Percentiles rank a stretch among this genome's conserved stretches.
phyloP scores from a whole-genome alignment of 1,140 invertebrate species.

The Eriocheir sinensis region DNA sequence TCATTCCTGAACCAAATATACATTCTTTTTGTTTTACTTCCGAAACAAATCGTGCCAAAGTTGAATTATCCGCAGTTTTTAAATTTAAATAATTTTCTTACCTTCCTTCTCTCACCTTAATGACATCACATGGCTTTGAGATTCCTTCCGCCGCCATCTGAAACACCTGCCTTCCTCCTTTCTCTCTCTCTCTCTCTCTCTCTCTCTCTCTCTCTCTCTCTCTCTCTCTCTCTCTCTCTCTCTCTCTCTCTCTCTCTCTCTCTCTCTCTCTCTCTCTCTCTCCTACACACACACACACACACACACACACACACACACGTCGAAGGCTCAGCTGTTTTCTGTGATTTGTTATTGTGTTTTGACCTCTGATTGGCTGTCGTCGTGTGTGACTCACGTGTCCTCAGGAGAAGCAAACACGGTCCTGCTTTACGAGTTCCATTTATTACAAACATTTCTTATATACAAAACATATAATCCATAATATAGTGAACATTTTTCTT shows the following conservation, averaged over 20 bases:
- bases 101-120: too few species aligned
- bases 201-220: too few species aligned
- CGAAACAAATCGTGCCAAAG: background rate
- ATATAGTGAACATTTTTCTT: slow-evolving; percentile 72
- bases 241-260: too few species aligned
- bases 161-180: too few species aligned
- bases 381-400: background rate
- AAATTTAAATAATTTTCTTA: too few species aligned
- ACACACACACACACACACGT: background rate
- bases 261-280: background rate
- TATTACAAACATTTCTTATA: slow-evolving; percentile 72
- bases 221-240: too few species aligned
- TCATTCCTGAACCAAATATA: background rate
- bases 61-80: background rate
- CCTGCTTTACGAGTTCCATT: slow-evolving; percentile 50
- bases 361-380: background rate
- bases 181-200: too few species aligned
- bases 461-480: slow-evolving; percentile 72
- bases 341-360: too few species aligned
- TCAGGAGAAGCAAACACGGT: background rate
- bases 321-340: background rate
- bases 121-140: too few species aligned
- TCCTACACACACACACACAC: background rate
- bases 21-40: background rate
- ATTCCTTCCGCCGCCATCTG: too few species aligned